A percentile compares a stretch with the other conserved stretches of the same genome.
phyloP scores from a whole-genome alignment of 2,888 invertebrate genomes.

The Mythimna lalbum region DNA sequence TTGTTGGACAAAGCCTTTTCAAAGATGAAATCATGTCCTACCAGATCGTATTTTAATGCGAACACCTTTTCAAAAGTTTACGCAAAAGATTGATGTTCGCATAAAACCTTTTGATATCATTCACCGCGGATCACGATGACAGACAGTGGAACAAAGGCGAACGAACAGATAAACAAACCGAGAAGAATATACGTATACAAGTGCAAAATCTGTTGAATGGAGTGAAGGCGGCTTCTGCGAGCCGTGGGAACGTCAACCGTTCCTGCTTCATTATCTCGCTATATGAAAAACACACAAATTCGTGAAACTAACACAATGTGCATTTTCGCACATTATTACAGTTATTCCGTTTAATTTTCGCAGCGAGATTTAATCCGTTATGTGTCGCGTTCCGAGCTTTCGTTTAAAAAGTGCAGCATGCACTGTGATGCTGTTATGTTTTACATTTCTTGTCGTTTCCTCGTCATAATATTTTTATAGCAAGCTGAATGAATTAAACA shows the following conservation, averaged over 20 bases:
- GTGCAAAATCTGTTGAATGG: conserved; percentile 68
- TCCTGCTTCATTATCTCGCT: conserved; percentile 71
- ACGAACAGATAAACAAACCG: conserved; percentile 76
- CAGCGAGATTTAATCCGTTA: conserved; percentile 56
- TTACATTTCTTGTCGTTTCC: conserved; percentile 23
- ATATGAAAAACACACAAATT: conserved; percentile 76
- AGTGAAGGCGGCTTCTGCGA: conserved; percentile 59
- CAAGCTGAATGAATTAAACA: conserved; percentile 1
- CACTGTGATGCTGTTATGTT: conserved; percentile 15
- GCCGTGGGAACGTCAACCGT: conserved; percentile 83
- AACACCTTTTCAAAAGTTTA: conserved; percentile 35
- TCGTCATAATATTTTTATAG: conserved; percentile 23
- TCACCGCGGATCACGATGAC: conserved; percentile 70
- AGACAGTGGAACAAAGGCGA: conserved; percentile 79
- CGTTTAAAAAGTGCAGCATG: conserved; percentile 26
- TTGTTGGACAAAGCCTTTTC: conserved; percentile 30
- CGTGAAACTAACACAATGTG: conserved; percentile 74
- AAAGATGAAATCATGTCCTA: conserved; percentile 21
- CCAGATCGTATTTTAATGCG: conserved; percentile 8
- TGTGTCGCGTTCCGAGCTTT: conserved; percentile 38
- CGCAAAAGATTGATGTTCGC: conserved; percentile 68
- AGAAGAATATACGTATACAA: conserved; percentile 71
- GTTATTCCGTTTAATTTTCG: conserved; percentile 63
- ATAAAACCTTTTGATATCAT: conserved; percentile 74
- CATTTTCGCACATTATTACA: conserved; percentile 72